Evolutionary conservation across 2,797 vertebrate species (phyloP).

Genomic region (Sciaenops ocellatus): DNA sequence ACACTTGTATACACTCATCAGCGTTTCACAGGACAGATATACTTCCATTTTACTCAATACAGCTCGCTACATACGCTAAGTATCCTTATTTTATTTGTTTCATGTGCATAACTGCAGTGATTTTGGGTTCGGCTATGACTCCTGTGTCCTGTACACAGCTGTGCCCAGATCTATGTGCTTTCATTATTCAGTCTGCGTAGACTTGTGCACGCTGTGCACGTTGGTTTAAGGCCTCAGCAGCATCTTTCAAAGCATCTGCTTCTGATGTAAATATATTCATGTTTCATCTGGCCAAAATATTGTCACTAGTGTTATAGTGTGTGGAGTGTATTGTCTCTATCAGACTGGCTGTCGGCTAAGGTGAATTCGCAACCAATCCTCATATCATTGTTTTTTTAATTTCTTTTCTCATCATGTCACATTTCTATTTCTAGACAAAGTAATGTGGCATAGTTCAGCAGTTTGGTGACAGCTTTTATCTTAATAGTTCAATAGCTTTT

Average conservation of each 20-base stretch:
- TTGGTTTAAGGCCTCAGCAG: neutral
- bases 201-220: neutral
- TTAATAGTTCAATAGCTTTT: slow-evolving; percentile 1
- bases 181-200: neutral
- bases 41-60: neutral
- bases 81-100: neutral
- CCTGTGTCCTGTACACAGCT: neutral
- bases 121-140: neutral
- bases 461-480: neutral
- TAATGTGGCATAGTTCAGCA: neutral
- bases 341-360: neutral
- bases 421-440: slow-evolving; percentile 5
- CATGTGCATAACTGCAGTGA: neutral
- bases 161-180: neutral
- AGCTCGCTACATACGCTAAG: neutral
- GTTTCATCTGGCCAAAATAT: neutral
- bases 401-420: neutral
- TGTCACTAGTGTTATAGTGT: neutral
- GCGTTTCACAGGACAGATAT: neutral
- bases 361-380: neutral
- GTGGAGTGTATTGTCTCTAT: neutral
- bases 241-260: neutral
- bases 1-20: no score
- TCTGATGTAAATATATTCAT: neutral
- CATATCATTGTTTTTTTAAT: neutral